Evolutionary conservation across 2,888 invertebrate genomes (phyloP).

Genomic region (Lamellibrachia columna): DNA sequence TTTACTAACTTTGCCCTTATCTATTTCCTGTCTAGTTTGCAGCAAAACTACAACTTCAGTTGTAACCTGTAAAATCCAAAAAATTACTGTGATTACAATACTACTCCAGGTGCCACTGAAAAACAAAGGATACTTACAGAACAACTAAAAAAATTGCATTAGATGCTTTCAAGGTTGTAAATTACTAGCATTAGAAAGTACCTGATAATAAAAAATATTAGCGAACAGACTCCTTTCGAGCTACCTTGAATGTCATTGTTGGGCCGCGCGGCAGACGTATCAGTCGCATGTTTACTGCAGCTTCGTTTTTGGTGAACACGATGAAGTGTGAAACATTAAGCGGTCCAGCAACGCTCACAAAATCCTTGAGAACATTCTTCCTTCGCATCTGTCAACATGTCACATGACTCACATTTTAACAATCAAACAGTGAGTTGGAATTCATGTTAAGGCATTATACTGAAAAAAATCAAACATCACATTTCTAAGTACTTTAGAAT

Average conservation of each 20-base stretch:
- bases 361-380: slow-evolving; percentile 95
- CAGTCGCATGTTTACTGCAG: slow-evolving; percentile 77
- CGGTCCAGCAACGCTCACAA: slow-evolving; percentile 87
- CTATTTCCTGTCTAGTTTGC: too few relatives aligned
- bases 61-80: too few relatives aligned
- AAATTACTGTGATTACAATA: too few relatives aligned
- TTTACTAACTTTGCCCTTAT: too few relatives aligned
- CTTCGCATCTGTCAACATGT: slow-evolving; percentile 77
- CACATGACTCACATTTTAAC: not conserved
- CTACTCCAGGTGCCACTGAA: not conserved
- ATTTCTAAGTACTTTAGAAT: too few relatives aligned
- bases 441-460: not conserved
- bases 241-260: slow-evolving; percentile 83
- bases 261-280: slow-evolving; percentile 90
- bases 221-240: not conserved
- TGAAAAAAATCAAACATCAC: too few relatives aligned
- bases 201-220: not conserved
- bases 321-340: slow-evolving; percentile 93
- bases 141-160: not conserved
- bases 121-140: not conserved
- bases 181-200: not conserved
- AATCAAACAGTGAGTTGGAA: not conserved
- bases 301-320: slow-evolving; percentile 86
- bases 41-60: too few relatives aligned
- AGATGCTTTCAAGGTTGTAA: not conserved